Percentiles rank a stretch among this genome's conserved stretches.
phyloP scores from a whole-genome alignment of 2,888 invertebrate species.

The Zaprionus lineosus region DNA sequence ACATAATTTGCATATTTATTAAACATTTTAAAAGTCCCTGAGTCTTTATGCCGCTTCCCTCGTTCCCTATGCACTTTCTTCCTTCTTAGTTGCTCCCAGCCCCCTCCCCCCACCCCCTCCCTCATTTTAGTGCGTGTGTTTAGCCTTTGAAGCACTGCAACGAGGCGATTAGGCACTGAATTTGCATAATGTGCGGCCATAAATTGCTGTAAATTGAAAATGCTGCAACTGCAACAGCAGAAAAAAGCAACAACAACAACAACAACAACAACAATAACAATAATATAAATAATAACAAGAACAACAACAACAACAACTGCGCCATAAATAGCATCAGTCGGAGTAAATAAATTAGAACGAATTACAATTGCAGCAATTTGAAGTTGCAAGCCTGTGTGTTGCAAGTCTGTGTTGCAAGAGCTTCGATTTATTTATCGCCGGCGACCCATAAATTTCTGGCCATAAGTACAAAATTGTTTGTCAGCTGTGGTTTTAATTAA shows the following conservation, averaged over 20 bases:
- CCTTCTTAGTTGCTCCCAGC: too few relatives aligned
- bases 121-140: not conserved
- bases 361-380: conserved; percentile 60
- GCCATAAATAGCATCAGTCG: conserved; percentile 67
- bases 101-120: too few relatives aligned
- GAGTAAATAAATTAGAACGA: conserved; percentile 73
- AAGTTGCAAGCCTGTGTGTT: conserved; percentile 26
- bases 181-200: conserved; percentile 71
- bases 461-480: conserved; percentile 44
- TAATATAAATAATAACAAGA: too few relatives aligned
- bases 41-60: too few relatives aligned
- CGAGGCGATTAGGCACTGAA: conserved; percentile 62
- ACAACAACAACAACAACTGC: conserved; percentile 36
- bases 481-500: conserved; percentile 71
- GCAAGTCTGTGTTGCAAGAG: conserved; percentile 34
- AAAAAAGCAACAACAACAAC: conserved; percentile 7
- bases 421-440: conserved; percentile 66
- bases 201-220: conserved; percentile 69
- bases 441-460: conserved; percentile 58
- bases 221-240: conserved; percentile 16
- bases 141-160: conserved; percentile 7
- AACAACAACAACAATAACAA: conserved; percentile 13
- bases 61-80: too few relatives aligned
- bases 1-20: conserved; percentile 72
- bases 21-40: conserved; percentile 74